Percentiles rank a stretch among this genome's conserved stretches.
Evolutionary conservation across 2,113 vertebrate species (phyloP).

Genomic region (Nibea albiflora): DNA sequence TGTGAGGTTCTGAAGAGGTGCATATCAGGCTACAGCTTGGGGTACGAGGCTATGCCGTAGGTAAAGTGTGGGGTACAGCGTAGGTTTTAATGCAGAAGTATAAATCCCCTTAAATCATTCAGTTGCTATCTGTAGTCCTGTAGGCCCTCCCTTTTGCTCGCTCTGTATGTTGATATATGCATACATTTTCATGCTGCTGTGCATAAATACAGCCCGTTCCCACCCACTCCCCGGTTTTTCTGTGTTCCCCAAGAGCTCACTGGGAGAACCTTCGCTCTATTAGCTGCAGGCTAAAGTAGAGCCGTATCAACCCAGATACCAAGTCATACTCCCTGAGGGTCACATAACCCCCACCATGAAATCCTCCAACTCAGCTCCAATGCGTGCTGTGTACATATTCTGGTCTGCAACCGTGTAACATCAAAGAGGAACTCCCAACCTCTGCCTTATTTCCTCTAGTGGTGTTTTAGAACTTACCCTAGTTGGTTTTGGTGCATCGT

Average conservation of each 20-base stretch:
- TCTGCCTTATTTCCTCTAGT: conserved; percentile 35
- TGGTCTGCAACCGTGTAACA: conserved; percentile 43
- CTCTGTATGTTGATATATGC: background rate
- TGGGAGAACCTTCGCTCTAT: conserved; percentile 16
- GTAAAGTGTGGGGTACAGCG: too few species aligned
- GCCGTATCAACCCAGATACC: conserved; percentile 58
- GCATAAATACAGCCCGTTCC: conserved; percentile 12
- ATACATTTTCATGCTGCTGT: conserved; percentile 32
- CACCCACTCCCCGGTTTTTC: conserved; percentile 39
- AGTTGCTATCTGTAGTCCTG: background rate
- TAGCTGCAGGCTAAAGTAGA: conserved; percentile 64
- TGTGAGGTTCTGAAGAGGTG: background rate
- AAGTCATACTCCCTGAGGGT: conserved; percentile 47
- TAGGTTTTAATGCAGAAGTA: too few species aligned
- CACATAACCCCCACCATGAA: conserved; percentile 37
- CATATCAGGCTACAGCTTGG: too few species aligned
- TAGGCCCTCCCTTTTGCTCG: background rate
- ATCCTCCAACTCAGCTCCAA: conserved; percentile 67
- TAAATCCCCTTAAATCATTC: background rate
- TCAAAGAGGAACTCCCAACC: conserved; percentile 64
- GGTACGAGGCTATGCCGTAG: too few species aligned
- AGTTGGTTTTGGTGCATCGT: conserved; percentile 7
- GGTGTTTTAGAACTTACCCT: conserved; percentile 27
- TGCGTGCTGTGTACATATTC: conserved; percentile 57
- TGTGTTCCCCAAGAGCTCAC: conserved; percentile 4